Conservation (phyloP, 1,140 invertebrate genomes). For the Drosophila ambigua region DNA sequence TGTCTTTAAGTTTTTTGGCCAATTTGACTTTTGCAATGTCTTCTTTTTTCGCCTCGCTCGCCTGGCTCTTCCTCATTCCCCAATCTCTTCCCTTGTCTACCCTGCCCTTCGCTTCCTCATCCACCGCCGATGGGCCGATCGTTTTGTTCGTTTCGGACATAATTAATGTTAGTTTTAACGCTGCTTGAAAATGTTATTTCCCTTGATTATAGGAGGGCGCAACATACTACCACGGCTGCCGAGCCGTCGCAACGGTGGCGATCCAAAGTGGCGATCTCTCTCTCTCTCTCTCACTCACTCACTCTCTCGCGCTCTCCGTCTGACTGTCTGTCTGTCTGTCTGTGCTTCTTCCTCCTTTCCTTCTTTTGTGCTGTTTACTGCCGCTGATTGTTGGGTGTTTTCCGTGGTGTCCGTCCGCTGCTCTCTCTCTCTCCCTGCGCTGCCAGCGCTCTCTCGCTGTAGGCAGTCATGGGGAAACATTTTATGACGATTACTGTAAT, state of each 20-base stretch:
- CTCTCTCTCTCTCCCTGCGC: conserved; percentile 16
- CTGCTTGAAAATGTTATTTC: conserved; percentile 84
- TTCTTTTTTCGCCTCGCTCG: background rate
- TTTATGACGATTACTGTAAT: conserved; percentile 84
- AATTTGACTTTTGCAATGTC: conserved; percentile 15
- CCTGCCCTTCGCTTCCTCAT: background rate
- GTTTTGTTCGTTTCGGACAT: conserved; percentile 83
- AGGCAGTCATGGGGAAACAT: conserved; percentile 84
- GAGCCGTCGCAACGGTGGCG: conserved; percentile 21
- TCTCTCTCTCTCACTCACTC: conserved; percentile 10
- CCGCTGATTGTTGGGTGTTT: conserved; percentile 75
- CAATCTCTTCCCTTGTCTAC: background rate
- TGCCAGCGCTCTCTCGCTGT: conserved; percentile 56
- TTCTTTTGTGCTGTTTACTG: conserved; percentile 67
- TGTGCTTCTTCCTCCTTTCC: conserved; percentile 31
- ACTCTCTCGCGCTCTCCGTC: conserved; percentile 11
- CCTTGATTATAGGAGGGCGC: conserved; percentile 83
- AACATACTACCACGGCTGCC: conserved; percentile 40
- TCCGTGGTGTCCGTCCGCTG: conserved; percentile 26
- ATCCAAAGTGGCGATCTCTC: conserved; percentile 11
- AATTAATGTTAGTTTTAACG: conserved; percentile 84
- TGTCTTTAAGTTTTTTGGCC: conserved; percentile 5
- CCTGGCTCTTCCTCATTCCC: background rate
- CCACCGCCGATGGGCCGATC: conserved; percentile 34
- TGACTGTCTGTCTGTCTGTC: conserved; percentile 7